Conservation (phyloP, 2,113 vertebrate species). For the Periophthalmus modestus region DNA sequence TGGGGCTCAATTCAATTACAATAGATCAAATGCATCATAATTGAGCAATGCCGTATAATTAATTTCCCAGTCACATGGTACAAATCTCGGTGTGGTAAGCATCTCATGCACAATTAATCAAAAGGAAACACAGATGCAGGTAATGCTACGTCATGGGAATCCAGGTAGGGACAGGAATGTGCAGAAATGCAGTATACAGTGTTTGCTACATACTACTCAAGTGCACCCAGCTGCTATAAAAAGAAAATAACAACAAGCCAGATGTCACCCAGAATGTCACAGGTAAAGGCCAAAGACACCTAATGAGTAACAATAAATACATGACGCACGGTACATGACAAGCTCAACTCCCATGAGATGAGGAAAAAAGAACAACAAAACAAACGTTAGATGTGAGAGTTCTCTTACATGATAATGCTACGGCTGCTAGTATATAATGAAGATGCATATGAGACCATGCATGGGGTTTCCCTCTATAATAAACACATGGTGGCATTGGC, state of each 20-base stretch:
- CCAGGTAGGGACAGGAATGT: constrained; percentile 16
- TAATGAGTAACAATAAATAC: constrained; percentile 24
- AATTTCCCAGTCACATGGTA: constrained; percentile 28
- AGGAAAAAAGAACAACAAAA: constrained; percentile 18
- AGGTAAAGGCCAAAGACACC: constrained; percentile 30
- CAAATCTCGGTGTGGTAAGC: constrained; percentile 18
- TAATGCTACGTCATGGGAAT: constrained; percentile 16
- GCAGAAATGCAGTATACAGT: background rate
- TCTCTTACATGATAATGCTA: background rate
- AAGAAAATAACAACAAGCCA: constrained; percentile 53
- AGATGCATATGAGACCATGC: constrained; percentile 21
- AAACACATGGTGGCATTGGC: constrained; percentile 67
- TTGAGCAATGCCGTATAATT: constrained; percentile 32
- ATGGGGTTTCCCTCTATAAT: constrained; percentile 68
- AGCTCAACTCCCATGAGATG: background rate
- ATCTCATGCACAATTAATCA: constrained; percentile 45
- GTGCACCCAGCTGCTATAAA: constrained; percentile 10
- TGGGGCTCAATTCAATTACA: constrained; percentile 56
- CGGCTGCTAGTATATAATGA: constrained; percentile 5
- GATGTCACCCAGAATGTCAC: constrained; percentile 44
- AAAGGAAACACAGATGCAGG: constrained; percentile 31
- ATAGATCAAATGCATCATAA: constrained; percentile 53
- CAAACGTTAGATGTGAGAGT: background rate
- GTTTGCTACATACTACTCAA: background rate
- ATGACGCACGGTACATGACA: constrained; percentile 2